Base-by-base conservation (phyloP, 2,888 invertebrate species). In the Lottia gigantea region DNA sequence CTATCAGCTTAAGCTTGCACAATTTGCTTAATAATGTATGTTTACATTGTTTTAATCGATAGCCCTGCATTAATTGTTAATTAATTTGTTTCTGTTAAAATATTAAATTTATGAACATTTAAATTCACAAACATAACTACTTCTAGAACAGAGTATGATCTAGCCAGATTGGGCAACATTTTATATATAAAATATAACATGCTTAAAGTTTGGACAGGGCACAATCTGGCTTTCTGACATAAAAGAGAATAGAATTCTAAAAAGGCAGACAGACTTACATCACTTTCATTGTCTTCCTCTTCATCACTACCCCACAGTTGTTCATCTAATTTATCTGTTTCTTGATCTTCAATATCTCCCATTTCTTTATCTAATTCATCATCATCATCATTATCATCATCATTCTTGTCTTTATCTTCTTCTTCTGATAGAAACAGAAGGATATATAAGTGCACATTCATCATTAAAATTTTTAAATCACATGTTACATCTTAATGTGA, bases 291-390 rank as follows among this genome's bases (percentile, higher is more conserved):
- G 68, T 93, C 91, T 80, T 95, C 94, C 61, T 95, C 93, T 83
- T 96, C 94, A 76, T 91, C 91, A 78, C 89, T 89, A 8, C 91
- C 91, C 91, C 91, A 91, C 77, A 91, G 86, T 88, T 90, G 84
- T 72, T 89, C 87, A 80, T 89, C 89, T 25, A 89, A 81, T 66
- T 83, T 86, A 68, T 89, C 87, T 40, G 78, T 79, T 46, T 86
- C 83, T 45, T 85, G 80, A 19, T 94, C 93, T 75, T 94, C 95
- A 0, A 95, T 95, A 71, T 98, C 96, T 26, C 97, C 98, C 95
- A 98, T 97, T 91, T 98, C 94, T 86, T 98, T 97, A 78, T 98
- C 97, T 2, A 94, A 90, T 79, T 98, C 94, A 25, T 95, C 93
- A 74, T 94, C 92, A 45, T 93, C 92, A 16, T 93, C 91, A 19